phyloP scores from a whole-genome alignment of 2,797 vertebrate species.

The Hirundo rustica region DNA sequence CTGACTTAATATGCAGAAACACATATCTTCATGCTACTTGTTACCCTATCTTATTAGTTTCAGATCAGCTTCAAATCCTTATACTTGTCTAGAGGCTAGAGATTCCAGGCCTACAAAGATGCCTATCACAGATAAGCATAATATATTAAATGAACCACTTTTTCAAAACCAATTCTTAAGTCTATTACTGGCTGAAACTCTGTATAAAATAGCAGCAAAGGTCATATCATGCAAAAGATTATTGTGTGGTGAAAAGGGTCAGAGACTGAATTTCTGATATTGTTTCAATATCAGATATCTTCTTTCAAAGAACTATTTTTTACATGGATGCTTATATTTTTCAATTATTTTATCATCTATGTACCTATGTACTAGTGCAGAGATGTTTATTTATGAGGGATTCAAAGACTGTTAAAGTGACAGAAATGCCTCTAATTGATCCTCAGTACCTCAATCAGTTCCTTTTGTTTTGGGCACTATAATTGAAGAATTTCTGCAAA shows the following conservation, averaged over 20 bases:
- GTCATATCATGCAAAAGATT: not conserved
- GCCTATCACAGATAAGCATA: not conserved
- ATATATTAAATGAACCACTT: not conserved
- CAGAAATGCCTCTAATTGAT: not conserved
- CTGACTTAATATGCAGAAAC: not conserved
- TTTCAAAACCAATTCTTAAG: not conserved
- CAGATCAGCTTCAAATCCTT: not conserved
- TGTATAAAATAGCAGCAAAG: not conserved
- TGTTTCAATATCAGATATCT: not conserved
- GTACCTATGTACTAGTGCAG: not conserved
- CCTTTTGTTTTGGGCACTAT: not conserved
- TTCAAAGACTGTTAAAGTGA: not conserved
- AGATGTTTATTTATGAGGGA: not conserved
- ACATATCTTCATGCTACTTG: not conserved
- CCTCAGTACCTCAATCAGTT: fast-evolving
- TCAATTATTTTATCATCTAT: not conserved
- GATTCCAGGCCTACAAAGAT: not conserved
- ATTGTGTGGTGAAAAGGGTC: not conserved
- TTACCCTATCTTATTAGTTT: not conserved
- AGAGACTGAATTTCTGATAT: not conserved
- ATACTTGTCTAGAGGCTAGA: not conserved
- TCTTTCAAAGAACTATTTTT: not conserved
- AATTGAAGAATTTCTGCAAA: not conserved
- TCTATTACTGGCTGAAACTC: not conserved
- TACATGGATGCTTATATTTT: not conserved